Conservation (phyloP, 2,888 invertebrate species). For the Dicyrtoma fusca region DNA sequence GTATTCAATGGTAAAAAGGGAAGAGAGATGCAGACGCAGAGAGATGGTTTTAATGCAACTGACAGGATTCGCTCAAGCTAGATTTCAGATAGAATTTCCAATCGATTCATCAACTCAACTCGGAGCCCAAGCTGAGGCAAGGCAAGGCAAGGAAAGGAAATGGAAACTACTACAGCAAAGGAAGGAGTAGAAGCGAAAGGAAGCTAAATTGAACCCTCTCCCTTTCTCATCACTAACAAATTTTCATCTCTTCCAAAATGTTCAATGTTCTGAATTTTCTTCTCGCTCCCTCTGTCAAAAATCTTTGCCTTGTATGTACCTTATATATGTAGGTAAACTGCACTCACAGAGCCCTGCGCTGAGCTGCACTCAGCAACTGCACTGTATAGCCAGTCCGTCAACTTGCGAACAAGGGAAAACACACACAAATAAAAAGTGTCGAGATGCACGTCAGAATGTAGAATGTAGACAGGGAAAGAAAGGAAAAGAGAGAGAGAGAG, state of each 20-base stretch:
- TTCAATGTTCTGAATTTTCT: conserved; percentile 10
- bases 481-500: no score
- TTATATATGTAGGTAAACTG: no score
- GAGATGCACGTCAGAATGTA: not conserved
- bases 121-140: no score
- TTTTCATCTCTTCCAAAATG: conserved; percentile 27
- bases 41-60: conserved; percentile 32
- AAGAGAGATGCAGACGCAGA: conserved; percentile 1
- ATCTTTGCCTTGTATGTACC: no score
- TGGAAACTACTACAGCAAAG: not conserved
- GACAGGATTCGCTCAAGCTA: conserved; percentile 38
- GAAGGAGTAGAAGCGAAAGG: conserved; percentile 32
- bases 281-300: conserved; percentile 19
- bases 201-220: conserved; percentile 36
- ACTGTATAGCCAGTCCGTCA: no score
- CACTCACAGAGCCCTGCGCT: no score
- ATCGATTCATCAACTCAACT: conserved; percentile 36
- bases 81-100: conserved; percentile 36
- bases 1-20: not conserved
- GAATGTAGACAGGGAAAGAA: not conserved
- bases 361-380: no score
- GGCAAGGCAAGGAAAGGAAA: not conserved
- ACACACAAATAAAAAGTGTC: not conserved
- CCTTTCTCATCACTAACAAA: conserved; percentile 35
- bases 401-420: not conserved